phyloP scores from a whole-genome alignment of 1,140 invertebrate species.

The Leptinotarsa undecemlineata region DNA sequence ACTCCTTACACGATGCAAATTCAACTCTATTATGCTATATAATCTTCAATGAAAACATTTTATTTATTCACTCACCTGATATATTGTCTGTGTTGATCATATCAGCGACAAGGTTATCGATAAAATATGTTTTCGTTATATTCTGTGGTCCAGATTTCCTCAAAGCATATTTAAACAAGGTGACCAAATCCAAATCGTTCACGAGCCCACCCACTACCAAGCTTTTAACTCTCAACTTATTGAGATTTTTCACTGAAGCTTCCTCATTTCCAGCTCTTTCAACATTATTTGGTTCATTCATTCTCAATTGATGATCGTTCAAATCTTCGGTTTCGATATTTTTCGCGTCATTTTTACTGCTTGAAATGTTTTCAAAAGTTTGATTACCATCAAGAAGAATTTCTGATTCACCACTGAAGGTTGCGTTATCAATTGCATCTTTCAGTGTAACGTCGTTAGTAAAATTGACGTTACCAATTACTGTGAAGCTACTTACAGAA shows the following conservation, averaged over 20 bases:
- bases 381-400: slow-evolving; percentile 45
- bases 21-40: too few species aligned
- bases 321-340: slow-evolving; percentile 34
- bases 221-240: slow-evolving; percentile 42
- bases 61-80: slow-evolving; percentile 1
- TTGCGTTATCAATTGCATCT: slow-evolving; percentile 37
- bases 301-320: slow-evolving; percentile 26
- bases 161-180: slow-evolving; percentile 47
- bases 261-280: not conserved
- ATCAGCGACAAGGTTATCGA: slow-evolving; percentile 38
- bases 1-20: too few species aligned
- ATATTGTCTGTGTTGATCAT: slow-evolving; percentile 27
- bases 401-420: slow-evolving; percentile 37
- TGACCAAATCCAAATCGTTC: slow-evolving; percentile 48
- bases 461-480: slow-evolving; percentile 42
- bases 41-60: too few species aligned
- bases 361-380: slow-evolving; percentile 34
- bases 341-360: slow-evolving; percentile 27
- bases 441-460: slow-evolving; percentile 33
- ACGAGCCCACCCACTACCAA: slow-evolving; percentile 47
- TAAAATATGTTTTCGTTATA: slow-evolving; percentile 39
- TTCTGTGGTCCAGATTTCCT: slow-evolving; percentile 43
- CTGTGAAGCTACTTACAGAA: slow-evolving; percentile 34
- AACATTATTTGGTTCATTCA: not conserved
- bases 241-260: not conserved